These are phyloP conservation scores for Myotis yumanensis DNA, from an alignment of 2,113 vertebrate genomes.

Conservation along the genomic window DNA sequence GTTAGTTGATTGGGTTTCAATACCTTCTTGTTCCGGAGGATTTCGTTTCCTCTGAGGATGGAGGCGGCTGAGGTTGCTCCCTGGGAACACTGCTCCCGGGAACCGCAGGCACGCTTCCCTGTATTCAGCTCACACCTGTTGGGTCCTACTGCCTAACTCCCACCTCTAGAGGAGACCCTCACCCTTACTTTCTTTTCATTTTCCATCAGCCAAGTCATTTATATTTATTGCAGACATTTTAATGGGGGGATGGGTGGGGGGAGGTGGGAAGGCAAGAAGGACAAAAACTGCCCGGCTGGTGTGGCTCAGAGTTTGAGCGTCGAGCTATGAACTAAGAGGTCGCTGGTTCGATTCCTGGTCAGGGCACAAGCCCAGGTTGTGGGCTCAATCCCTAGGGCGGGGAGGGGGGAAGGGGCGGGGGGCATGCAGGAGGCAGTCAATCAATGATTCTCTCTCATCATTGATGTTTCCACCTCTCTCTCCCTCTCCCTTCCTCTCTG, in stretches of 20 bases:
- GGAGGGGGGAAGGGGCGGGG: too few relatives aligned
- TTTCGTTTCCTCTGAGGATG: background rate
- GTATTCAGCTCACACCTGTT: background rate
- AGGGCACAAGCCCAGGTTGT: too few relatives aligned
- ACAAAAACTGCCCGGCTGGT: background rate
- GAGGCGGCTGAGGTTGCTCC: background rate
- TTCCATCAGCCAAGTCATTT: background rate
- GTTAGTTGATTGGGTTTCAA: slow-evolving; percentile 9
- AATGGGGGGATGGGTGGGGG: background rate
- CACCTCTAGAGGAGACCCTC: background rate
- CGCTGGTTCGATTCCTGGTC: too few relatives aligned
- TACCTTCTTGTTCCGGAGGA: background rate
- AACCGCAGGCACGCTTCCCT: background rate
- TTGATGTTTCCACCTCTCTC: too few relatives aligned
- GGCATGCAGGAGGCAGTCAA: too few relatives aligned
- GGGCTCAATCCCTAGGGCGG: too few relatives aligned
- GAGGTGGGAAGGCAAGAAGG: background rate
- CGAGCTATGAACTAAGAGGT: too few relatives aligned
- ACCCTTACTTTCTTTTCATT: slow-evolving; percentile 1
- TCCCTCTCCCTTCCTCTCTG: too few relatives aligned
- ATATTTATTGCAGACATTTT: background rate
- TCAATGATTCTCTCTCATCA: too few relatives aligned
- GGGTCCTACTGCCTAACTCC: background rate
- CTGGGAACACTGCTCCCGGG: background rate
- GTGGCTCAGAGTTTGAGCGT: too few relatives aligned